phyloP scores from a whole-genome alignment of 2,888 invertebrate species.

The Cheilosia impressa region DNA sequence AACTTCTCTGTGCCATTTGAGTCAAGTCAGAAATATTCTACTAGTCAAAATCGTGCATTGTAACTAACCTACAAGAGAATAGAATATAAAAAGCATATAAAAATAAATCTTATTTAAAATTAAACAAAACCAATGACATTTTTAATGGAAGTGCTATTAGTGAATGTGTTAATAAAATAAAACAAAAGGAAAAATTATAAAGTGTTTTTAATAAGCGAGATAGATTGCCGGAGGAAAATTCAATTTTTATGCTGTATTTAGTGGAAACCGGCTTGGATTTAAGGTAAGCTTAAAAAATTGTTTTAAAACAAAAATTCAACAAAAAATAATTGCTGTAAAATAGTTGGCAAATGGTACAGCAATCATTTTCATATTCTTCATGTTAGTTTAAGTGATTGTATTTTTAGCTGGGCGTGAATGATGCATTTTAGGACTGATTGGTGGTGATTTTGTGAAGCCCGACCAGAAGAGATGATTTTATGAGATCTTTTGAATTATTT shows the following conservation, averaged over 20 bases:
- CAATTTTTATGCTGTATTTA: slow-evolving; percentile 71
- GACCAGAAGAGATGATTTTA: no score
- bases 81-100: background rate
- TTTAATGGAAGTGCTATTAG: background rate
- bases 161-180: background rate
- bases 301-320: no score
- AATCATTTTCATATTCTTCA: slow-evolving; percentile 1
- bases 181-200: background rate
- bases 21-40: slow-evolving; percentile 47
- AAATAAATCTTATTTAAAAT: slow-evolving; percentile 3
- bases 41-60: slow-evolving; percentile 68
- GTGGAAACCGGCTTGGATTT: slow-evolving; percentile 75
- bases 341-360: slow-evolving; percentile 45
- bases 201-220: slow-evolving; percentile 10
- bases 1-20: slow-evolving; percentile 62
- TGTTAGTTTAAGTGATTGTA: background rate
- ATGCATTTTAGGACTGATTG: no score
- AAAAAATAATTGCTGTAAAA: slow-evolving; percentile 57
- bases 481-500: no score
- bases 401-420: background rate
- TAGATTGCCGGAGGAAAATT: slow-evolving; percentile 39
- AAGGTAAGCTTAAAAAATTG: slow-evolving; percentile 48
- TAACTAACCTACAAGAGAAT: slow-evolving; percentile 15
- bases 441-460: no score
- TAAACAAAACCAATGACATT: background rate